These are phyloP conservation scores for Tenualosa thibaudeaui DNA, from an alignment of 2,797 vertebrate genomes.

Conservation along the genomic window DNA sequence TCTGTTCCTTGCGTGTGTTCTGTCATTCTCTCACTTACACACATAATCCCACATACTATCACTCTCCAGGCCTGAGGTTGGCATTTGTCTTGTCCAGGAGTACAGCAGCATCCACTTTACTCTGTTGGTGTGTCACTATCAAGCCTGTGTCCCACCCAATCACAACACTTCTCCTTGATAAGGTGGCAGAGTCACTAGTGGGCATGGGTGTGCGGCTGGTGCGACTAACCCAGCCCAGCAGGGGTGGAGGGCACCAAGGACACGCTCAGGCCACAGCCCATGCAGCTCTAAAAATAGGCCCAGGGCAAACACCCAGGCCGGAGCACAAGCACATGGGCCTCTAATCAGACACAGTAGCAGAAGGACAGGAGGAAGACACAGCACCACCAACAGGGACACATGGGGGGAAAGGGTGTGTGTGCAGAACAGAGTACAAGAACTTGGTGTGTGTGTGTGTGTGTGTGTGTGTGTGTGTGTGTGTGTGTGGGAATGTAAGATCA, in stretches of 20 bases:
- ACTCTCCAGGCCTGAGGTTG: neutral
- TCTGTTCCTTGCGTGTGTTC: neutral
- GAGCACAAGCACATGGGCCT: neutral
- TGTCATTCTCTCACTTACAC: neutral
- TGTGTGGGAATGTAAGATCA: neutral
- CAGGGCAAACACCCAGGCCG: slow-evolving; percentile 35
- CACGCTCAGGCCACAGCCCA: neutral
- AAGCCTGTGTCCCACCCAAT: neutral
- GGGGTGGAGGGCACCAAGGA: neutral
- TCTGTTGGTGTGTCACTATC: neutral
- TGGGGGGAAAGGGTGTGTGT: slow-evolving; percentile 23
- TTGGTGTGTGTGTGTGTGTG: neutral
- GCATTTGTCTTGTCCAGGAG: slow-evolving; percentile 25
- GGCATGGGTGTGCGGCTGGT: neutral
- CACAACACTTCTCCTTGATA: neutral
- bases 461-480: neutral
- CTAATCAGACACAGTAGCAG: slow-evolving; percentile 26
- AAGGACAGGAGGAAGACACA: slow-evolving; percentile 26
- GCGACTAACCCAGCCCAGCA: no score
- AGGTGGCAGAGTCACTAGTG: neutral
- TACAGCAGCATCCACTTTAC: neutral
- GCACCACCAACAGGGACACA: slow-evolving; percentile 36
- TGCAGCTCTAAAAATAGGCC: slow-evolving; percentile 47
- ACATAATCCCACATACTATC: neutral
- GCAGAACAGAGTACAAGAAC: neutral